Percentiles rank a stretch among this genome's conserved stretches.
Conservation (phyloP, 1,140 invertebrate species). For the Catajapyx aquilonaris region DNA sequence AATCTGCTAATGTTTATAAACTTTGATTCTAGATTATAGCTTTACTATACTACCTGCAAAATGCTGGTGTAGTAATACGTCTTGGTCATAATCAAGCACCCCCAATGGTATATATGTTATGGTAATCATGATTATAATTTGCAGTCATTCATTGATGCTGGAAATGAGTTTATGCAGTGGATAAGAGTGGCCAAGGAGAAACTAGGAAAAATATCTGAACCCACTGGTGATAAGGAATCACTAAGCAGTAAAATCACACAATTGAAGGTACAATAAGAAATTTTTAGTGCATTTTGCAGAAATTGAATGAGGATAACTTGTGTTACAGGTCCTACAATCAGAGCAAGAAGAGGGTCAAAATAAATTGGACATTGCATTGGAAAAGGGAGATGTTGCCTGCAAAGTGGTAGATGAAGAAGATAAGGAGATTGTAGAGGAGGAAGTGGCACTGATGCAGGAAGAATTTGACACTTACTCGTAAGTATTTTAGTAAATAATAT, state of each 20-base stretch:
- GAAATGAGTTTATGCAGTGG: conserved; percentile 81
- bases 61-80: conserved; percentile 1
- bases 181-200: conserved; percentile 68
- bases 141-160: conserved; percentile 63
- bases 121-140: too few species aligned
- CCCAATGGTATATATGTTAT: too few species aligned
- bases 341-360: conserved; percentile 57
- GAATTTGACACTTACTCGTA: conserved; percentile 63
- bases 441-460: conserved; percentile 69
- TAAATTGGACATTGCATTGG: conserved; percentile 58
- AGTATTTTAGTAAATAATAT: too few species aligned
- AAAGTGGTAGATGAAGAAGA: conserved; percentile 63
- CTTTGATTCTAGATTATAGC: background rate
- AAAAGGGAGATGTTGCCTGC: conserved; percentile 61
- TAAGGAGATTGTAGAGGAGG: conserved; percentile 74
- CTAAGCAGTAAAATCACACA: conserved; percentile 64
- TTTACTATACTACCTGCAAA: background rate
- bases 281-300: background rate
- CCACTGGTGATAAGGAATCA: conserved; percentile 80
- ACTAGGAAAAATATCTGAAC: conserved; percentile 79
- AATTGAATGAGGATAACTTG: background rate
- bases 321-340: conserved; percentile 38
- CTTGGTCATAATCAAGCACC: too few species aligned
- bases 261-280: conserved; percentile 29
- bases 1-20: too few species aligned